Evolutionary conservation across 2,797 vertebrate genomes (phyloP), one percentile per base, ranked within the genome.

Genomic region (Eupleurogrammus muticus): DNA sequence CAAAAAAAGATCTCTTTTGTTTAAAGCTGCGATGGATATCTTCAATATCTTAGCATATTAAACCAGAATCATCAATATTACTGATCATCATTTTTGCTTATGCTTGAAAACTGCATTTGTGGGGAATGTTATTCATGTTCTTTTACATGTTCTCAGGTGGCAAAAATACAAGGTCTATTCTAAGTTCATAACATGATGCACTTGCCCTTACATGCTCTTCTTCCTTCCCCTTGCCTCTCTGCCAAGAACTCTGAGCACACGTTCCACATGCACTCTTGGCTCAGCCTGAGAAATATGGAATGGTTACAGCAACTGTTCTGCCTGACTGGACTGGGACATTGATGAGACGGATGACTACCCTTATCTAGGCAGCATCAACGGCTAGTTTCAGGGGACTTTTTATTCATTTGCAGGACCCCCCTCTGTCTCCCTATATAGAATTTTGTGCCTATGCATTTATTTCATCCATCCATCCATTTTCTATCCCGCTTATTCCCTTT

Each of bases 311-410:
- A 65, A 74, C 60, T 40, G 69, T 89, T 92, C 84, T 75, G 87
- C 87, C 86, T 81, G 81, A 87, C 72, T 74, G 80, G 79, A 79
- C 61, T 13, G 68, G 82, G 80, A 89, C 86, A 86, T 73, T 71
- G 78, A 87, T 81, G 73, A 87, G 74, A 79, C 61, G 75, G 85
- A 82, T 84, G 63, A 81, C 59, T 38, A 80, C 75, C 49, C 83
- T 81, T 77, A 80, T 75, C 58, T 57, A 75, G 76, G 53, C 52
- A 20, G 70, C 80, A 70, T 71, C 75, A 53, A 56, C 53, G 34
- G 65, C 70, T 64, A 28, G 51, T 62, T 70, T 74, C 53, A 51
- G 19, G 59, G 54, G 55, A 34, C 65, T 70, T 71, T 75, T 57
- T 64, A 80, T 77, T 80, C 13, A 76, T 75, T 85, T 60, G 71